Base-by-base conservation (phyloP, 2,888 invertebrate genomes). In the Theretra japonica region DNA sequence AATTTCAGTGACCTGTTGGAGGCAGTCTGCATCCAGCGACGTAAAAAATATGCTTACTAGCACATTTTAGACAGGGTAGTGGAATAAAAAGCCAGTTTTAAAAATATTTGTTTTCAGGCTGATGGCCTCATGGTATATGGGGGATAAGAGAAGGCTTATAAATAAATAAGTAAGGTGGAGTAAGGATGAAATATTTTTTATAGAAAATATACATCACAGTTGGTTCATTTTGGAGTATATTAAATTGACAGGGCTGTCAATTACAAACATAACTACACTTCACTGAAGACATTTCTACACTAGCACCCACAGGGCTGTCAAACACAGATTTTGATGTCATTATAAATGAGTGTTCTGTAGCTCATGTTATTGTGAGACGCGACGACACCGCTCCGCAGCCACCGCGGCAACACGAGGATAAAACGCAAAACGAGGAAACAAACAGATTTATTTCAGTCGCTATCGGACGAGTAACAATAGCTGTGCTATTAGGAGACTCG, bases 361-460 rank as follows among this genome's bases (percentile, higher is more conserved):
- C 50, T 25, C 25, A n/a, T 50, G 53, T 70, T n/a, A n/a, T 21
- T 30, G 15, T 4, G 25, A 59, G 30, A 8, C 28, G 28, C 23
- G 60, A 17, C 60, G 7, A n/a, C 11, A 21, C 60, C 28, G 6
- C 30, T 23, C 11, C 48, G 50, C 53, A 53, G 60, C 25, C 70
- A 53, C 17, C 17, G 50, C 21, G 70, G 15, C 65, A 33, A 65
- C 62, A 77, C 60, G 77, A 85, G 84, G 82, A 86, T 83, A 85
- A 50, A 79, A 82, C 75, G 73, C 80, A 82, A 83, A 80, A 84
- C 73, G 76, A 82, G 83, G 85, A 82, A 83, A 85, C 71, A 76
- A 77, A 75, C 74, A 73, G 75, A 78, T 79, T 79, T 80, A 80
- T 82, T 82, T 81, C 72, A 58, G 68, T 53, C n/a, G 8, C 30